Base-by-base conservation (phyloP, 2,888 invertebrate species). In the Drosophila helvetica region DNA sequence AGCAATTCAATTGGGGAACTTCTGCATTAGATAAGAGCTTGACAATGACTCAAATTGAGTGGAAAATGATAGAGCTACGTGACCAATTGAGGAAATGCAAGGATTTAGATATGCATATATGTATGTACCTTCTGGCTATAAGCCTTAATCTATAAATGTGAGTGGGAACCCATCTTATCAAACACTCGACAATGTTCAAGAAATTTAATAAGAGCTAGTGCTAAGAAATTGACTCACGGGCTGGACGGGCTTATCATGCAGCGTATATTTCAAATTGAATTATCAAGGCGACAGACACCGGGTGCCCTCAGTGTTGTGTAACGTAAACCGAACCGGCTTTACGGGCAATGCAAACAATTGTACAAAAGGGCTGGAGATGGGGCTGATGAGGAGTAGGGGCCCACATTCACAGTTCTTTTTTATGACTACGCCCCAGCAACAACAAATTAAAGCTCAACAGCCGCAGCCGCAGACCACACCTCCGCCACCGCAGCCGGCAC, bases 391-490 rank as follows among this genome's bases (percentile, higher is more conserved):
- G 38, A 38, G 38, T 38, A 7, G 38, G 38, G 38, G 38, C 38
- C 38, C 38, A 55, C 53, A 47, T 58, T 27, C 47, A 45, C 60
- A 46, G 46, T 58, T 61, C 43, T 43, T 42, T 33, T 27, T 53
- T 8, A 60, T 63, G 81, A 46, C 78, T 71, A 86, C 86, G 82
- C 82, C 83, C 78, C 56, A 65, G 53, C 65, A 60, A 74, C 57
- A 65, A 68, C 18, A 52, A 27, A 47, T 38, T 38, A 15, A 52
- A 19, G 38, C 17, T 18, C 43, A 17, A 46, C 45, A 17, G 30
- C 18, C 17, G 18, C 47, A 22, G 30, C 25, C 27, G 25, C 47
- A 33, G 33, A 12, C 38, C 15, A 7, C 38, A 38, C 38, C n/a
- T 38, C 38, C 2, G 38, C 7, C n/a, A n/a, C 38, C 38, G 7